These are phyloP conservation scores for Pollenia amentaria DNA, from an alignment of 2,888 invertebrate species.

Conservation along the genomic window DNA sequence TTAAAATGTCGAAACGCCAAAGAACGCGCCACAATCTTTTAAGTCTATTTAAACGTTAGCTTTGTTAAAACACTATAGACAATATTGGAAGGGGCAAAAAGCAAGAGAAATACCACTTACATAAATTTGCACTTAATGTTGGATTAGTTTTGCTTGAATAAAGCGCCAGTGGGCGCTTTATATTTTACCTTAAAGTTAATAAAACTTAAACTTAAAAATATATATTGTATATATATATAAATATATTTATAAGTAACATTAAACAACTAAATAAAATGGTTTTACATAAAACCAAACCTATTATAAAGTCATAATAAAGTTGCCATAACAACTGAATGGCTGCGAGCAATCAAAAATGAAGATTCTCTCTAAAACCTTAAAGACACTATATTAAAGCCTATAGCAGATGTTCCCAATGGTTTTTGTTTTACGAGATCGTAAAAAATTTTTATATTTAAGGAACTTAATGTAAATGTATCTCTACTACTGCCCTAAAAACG, in stretches of 20 bases:
- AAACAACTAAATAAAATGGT: slow-evolving; percentile 69
- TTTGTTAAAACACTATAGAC: slow-evolving; percentile 18
- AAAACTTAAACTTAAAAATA: slow-evolving; percentile 38
- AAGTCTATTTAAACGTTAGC: slow-evolving; percentile 40
- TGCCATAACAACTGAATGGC: slow-evolving; percentile 36
- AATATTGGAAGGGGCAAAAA: neutral
- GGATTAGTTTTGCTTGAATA: slow-evolving; percentile 67
- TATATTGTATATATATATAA: no score
- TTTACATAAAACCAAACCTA: slow-evolving; percentile 43
- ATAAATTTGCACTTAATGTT: slow-evolving; percentile 74
- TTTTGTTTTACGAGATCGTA: no score
- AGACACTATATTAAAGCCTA: neutral
- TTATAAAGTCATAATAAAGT: slow-evolving; percentile 73
- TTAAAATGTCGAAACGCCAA: slow-evolving; percentile 23
- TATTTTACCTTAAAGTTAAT: slow-evolving; percentile 58
- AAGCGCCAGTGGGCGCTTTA: slow-evolving; percentile 73
- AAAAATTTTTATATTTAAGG: no score
- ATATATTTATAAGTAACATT: slow-evolving; percentile 38
- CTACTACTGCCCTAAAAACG: no score
- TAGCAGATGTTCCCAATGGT: no score
- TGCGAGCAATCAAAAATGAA: slow-evolving; percentile 16
- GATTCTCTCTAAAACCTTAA: slow-evolving; percentile 24
- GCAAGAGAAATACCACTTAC: slow-evolving; percentile 55
- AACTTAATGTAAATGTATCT: no score
- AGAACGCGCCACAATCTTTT: slow-evolving; percentile 41